Conservation (phyloP, 2,888 invertebrate species). For the Linyphia triangularis region DNA sequence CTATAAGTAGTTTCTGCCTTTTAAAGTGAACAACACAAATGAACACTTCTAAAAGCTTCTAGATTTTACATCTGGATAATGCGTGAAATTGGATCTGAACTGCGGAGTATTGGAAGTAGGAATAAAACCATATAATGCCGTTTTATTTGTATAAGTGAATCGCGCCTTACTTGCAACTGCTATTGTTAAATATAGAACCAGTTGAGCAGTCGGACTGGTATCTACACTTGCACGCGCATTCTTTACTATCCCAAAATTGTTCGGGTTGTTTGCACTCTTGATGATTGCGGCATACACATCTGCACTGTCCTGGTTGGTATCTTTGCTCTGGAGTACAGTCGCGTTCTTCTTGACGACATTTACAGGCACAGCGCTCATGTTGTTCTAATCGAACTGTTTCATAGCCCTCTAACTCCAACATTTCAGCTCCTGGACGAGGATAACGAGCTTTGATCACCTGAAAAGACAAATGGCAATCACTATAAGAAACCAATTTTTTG, state of each 20-base stretch:
- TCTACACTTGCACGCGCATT: slow-evolving; percentile 84
- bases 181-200: slow-evolving; percentile 83
- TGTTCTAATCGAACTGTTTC: slow-evolving; percentile 65
- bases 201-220: slow-evolving; percentile 83
- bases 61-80: no score
- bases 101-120: no score
- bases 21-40: no score
- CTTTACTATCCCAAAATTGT: slow-evolving; percentile 83
- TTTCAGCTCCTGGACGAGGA: slow-evolving; percentile 60
- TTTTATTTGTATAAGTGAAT: no score
- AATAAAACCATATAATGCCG: no score
- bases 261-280: slow-evolving; percentile 83
- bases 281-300: slow-evolving; percentile 83
- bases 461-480: background rate
- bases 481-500: no score
- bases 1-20: no score
- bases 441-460: slow-evolving; percentile 71
- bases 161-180: slow-evolving; percentile 83
- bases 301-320: slow-evolving; percentile 83
- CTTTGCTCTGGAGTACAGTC: slow-evolving; percentile 84
- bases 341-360: slow-evolving; percentile 53
- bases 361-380: slow-evolving; percentile 70
- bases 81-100: no score
- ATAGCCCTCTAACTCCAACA: slow-evolving; percentile 59
- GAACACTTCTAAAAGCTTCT: no score